Evolutionary conservation across 2,797 vertebrate genomes (phyloP), one percentile per base, ranked within the genome.

Genomic region (Malurus splendens): DNA sequence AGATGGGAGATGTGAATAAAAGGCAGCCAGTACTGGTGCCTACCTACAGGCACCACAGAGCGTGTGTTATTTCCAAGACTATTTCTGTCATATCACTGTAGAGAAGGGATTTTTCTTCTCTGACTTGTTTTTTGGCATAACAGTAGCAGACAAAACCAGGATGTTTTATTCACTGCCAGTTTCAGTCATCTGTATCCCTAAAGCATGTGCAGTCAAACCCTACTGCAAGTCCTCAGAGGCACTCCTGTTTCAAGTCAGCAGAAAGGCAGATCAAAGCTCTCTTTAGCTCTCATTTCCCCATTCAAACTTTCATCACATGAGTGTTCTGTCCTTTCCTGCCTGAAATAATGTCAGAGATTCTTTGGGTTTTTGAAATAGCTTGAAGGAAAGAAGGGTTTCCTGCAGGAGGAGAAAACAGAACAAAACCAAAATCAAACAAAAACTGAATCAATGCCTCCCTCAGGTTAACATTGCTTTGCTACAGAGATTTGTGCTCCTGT

Each of bases 401-500:
- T 55, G 32, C 22, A 86, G 42, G 22, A 88, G 38, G 33, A 81
- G 64, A 70, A 95, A 93, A 86, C 1, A 22, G 74, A 92, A 65
- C 54, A 51, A 82, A 75, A 67, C 39, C 54, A 60, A 83, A 83
- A 32, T 39, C 54, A 75, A 60, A 67, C 39, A 25, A 56, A 94
- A 90, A 79, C 1, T 14, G 78, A 92, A 82, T 24, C 33, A 57
- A 88, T 74, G 45, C 67, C 64, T 89, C 30, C 56, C 62, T 59
- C 52, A 52, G 38, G 66, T 87, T 88, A 90, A 77, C n/a, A 19
- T 36, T 50, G 48, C 59, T 82, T 84, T 91, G 36, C 89, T 55
- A 89, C 80, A 79, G 64, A 87, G 92, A 86, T 87, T 90, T 90
- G 71, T 2, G 4, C 25, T 73, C 56, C 71, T 67, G 77, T 91